Conservation (phyloP, 2,888 invertebrate species). For the Mesorhabditis spiculigera region DNA sequence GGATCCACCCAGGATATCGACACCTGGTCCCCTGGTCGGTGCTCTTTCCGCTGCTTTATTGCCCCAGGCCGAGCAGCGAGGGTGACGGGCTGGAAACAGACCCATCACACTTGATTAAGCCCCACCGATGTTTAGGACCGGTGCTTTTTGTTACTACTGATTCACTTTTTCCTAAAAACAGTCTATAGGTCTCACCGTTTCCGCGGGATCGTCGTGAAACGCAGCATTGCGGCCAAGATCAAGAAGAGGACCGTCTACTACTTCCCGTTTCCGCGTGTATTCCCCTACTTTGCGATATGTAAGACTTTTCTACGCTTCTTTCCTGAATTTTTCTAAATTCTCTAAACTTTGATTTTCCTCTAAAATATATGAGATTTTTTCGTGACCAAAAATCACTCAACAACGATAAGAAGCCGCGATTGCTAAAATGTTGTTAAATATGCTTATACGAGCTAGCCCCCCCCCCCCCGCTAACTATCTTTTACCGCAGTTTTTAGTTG, state of each 20-base stretch:
- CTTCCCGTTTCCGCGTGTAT: slow-evolving; percentile 11
- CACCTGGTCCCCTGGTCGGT: neutral
- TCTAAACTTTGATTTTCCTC: too few relatives aligned
- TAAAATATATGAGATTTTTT: too few relatives aligned
- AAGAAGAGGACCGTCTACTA: slow-evolving; percentile 1
- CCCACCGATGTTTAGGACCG: too few relatives aligned
- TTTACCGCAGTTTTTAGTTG: slow-evolving; percentile 11
- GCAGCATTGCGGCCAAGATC: slow-evolving; percentile 3
- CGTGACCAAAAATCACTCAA: too few relatives aligned
- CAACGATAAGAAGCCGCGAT: too few relatives aligned
- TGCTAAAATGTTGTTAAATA: too few relatives aligned
- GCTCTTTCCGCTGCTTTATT: neutral
- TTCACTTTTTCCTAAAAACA: neutral
- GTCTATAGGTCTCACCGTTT: neutral
- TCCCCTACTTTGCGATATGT: slow-evolving; percentile 9
- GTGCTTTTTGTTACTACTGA: too few relatives aligned
- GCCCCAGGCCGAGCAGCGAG: neutral
- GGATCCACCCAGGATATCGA: slow-evolving; percentile 4
- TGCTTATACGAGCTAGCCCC: too few relatives aligned
- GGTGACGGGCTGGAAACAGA: too few relatives aligned
- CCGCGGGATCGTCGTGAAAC: slow-evolving; percentile 8
- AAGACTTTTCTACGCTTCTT: neutral
- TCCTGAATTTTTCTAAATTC: neutral
- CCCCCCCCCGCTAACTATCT: too few relatives aligned
- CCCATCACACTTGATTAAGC: too few relatives aligned